Evolutionary conservation across 2,113 vertebrate genomes (phyloP).

Genomic region (Geococcyx californianus): DNA sequence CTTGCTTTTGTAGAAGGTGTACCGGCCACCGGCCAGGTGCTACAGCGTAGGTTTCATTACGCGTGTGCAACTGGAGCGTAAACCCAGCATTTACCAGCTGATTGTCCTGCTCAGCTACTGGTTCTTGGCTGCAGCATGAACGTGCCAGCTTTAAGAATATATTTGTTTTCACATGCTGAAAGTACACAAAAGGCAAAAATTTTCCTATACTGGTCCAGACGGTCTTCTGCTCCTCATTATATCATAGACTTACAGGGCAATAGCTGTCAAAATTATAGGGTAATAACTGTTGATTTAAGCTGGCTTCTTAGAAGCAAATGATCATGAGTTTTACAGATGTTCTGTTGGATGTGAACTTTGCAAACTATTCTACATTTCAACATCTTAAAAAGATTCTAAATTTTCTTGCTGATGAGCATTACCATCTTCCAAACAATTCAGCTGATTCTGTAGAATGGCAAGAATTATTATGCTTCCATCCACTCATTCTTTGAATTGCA

Average conservation of each 20-base stretch:
- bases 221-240: background rate
- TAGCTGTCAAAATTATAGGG: background rate
- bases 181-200: background rate
- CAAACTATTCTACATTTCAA: background rate
- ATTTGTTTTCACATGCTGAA: background rate
- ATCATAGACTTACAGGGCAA: background rate
- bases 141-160: background rate
- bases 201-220: background rate
- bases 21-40: background rate
- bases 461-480: background rate
- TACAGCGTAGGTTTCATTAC: background rate
- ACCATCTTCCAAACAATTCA: conserved; percentile 26
- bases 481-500: background rate
- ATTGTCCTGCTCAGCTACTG: background rate
- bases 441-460: background rate
- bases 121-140: background rate
- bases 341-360: background rate
- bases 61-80: background rate
- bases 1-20: fast-evolving
- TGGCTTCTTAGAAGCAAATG: background rate
- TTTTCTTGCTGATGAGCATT: background rate
- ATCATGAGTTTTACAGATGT: background rate
- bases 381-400: background rate
- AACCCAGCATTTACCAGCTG: background rate
- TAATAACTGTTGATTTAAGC: background rate